Base-by-base conservation (phyloP, 1,140 invertebrate genomes). In the Bombus pyrosoma region DNA sequence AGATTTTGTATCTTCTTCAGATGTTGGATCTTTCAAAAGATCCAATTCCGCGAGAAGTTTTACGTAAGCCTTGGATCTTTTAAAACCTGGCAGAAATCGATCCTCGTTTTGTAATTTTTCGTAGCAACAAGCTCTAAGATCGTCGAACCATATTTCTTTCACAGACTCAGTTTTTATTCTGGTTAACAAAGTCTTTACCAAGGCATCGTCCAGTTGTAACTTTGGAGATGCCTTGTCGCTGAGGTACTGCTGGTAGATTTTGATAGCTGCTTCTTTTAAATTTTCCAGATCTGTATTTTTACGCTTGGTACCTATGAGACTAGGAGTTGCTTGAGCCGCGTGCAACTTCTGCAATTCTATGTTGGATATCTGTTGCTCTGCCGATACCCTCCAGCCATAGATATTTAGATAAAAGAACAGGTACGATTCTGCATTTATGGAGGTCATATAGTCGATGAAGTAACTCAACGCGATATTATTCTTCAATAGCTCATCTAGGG, bases 351-450 rank as follows among this genome's bases (percentile, higher is more conserved):
- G 95, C 39, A 96, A 88, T 79, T 96, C 96, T 43, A 97, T 95
- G 86, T 96, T 96, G 22, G 96, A 96, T 82, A 98, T 95, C 93
- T 98, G 97, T 91, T 98, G 97, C 89, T 98, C 97, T 3, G 97
- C 97, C 13, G 97, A 97, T 2, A 97, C 96, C 93, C 97, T 96
- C 96, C 97, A 98, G 41, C 97, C 97, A 95, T 98, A 98, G 89
- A 98, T 97, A 94, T 98, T 98, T 73, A 98, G 94, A 92, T 98
- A 98, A 93, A 98, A 98, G 92, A 97, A 98, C 83, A 98, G 95
- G 94, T 98, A 98, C 87, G 96, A 95, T 92, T 98, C 97, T 32
- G 96, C 96, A 81, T 96, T 96, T 85, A 97, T 96, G 85, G 95
- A 96, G 25, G 96, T 97, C 95, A 98, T 97, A 91, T 97, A 98